These are phyloP conservation scores for Hydrochoerus hydrochaeris DNA, from an alignment of 2,113 vertebrate genomes.

Conservation along the genomic window DNA sequence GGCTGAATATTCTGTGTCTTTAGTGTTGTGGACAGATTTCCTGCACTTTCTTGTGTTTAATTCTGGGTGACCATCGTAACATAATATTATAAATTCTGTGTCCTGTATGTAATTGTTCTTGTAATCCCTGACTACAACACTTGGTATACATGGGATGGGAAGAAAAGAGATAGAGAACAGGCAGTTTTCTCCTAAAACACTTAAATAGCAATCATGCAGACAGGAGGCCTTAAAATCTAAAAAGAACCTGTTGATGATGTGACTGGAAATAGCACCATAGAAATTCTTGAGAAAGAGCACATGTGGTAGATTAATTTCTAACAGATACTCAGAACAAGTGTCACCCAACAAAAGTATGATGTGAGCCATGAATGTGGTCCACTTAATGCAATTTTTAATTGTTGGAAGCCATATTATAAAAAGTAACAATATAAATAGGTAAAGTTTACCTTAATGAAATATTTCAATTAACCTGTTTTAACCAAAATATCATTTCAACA, in stretches of 20 bases:
- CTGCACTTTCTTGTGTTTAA: no score
- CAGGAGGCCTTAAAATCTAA: not conserved
- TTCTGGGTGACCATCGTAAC: no score
- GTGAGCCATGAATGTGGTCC: not conserved
- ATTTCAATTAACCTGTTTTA: constrained; percentile 5
- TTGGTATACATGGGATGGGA: not conserved
- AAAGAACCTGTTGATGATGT: not conserved
- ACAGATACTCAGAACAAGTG: not conserved
- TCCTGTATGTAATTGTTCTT: no score
- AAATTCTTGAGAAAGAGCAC: not conserved
- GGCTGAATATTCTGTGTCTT: no score
- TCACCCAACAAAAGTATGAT: not conserved
- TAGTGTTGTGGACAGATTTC: no score
- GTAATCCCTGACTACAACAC: no score
- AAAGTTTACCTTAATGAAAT: not conserved
- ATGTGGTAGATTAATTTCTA: not conserved
- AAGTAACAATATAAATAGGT: constrained; percentile 4
- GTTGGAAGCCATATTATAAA: constrained; percentile 41
- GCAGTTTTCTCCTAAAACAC: not conserved
- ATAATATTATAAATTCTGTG: no score
- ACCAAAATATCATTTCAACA: not conserved
- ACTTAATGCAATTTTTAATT: not conserved
- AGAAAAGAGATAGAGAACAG: not conserved
- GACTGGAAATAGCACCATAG: not conserved
- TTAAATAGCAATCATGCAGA: not conserved